Conservation (phyloP, 2,888 invertebrate species). For the Microctonus aethiopoides region DNA sequence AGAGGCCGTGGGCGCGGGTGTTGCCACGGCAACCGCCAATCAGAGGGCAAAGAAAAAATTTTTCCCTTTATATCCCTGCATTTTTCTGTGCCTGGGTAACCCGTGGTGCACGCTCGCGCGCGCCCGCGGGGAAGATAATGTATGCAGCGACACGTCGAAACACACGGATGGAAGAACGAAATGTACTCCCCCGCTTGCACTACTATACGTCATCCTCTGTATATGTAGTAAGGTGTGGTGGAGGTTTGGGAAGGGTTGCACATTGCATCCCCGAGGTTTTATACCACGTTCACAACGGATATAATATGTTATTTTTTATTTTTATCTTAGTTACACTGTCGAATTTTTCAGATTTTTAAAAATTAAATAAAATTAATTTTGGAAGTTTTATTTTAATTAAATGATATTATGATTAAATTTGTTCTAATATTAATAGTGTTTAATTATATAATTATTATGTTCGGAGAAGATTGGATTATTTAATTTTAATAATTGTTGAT, state of each 20-base stretch:
- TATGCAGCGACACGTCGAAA: constrained; percentile 65
- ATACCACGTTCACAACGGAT: constrained; percentile 2
- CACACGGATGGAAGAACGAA: constrained; percentile 46
- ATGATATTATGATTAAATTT: no score
- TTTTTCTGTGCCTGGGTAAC: constrained; percentile 41
- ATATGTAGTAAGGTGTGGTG: not conserved
- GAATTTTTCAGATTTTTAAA: constrained; percentile 32
- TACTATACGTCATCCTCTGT: constrained; percentile 39
- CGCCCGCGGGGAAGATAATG: constrained; percentile 58
- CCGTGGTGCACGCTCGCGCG: constrained; percentile 43
- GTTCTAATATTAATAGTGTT: no score
- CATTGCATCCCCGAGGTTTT: constrained; percentile 1
- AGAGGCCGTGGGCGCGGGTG: constrained; percentile 61
- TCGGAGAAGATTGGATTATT: not conserved
- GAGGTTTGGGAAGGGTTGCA: constrained; percentile 9
- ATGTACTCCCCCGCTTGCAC: constrained; percentile 34
- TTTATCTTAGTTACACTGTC: constrained; percentile 17
- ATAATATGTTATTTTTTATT: not conserved
- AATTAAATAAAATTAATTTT: not conserved
- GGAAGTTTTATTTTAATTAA: not conserved
- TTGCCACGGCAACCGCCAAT: constrained; percentile 68
- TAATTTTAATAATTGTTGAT: not conserved
- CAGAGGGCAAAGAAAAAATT: constrained; percentile 66
- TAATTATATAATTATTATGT: no score
- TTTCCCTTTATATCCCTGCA: constrained; percentile 45